phyloP scores from a whole-genome alignment of 2,797 vertebrate species.

The Rachycentron canadum region DNA sequence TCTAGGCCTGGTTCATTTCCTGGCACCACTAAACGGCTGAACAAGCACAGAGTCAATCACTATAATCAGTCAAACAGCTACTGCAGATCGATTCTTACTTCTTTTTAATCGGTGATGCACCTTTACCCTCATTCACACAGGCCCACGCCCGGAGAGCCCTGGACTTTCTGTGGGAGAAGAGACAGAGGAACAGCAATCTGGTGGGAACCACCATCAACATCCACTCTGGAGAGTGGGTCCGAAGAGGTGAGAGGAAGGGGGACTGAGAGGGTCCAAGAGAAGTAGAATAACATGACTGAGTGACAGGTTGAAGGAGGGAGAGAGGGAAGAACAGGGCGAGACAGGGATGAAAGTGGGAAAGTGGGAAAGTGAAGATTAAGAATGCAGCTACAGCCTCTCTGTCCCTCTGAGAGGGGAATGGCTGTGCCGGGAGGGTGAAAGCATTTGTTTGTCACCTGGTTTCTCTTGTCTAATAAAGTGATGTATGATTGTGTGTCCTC shows the following conservation, averaged over 20 bases:
- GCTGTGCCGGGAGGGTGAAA: not conserved
- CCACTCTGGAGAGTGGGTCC: conserved; percentile 98
- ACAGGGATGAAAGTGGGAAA: not conserved
- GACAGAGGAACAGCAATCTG: conserved; percentile 98
- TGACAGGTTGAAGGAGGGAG: not conserved
- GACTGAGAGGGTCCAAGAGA: not conserved
- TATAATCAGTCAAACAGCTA: conserved; percentile 42
- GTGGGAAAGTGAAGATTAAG: not conserved
- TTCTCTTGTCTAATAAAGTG: conserved; percentile 14
- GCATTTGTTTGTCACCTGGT: not conserved
- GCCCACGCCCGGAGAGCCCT: conserved; percentile 95
- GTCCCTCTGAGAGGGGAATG: not conserved
- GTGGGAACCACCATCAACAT: conserved; percentile 99
- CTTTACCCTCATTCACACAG: conserved; percentile 80
- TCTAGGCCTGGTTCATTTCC: conserved; percentile 31
- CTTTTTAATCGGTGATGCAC: conserved; percentile 48
- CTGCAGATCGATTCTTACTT: conserved; percentile 48
- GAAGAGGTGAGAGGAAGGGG: conserved; percentile 88
- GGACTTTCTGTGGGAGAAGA: conserved; percentile 99
- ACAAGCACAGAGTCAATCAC: conserved; percentile 43
- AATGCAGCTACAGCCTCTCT: not conserved
- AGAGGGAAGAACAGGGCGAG: not conserved
- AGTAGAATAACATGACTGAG: not conserved
- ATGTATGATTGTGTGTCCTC: conserved; percentile 43
- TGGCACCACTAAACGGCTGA: conserved; percentile 57